These are phyloP conservation scores for Hylomyscus alleni DNA, from an alignment of 2,797 vertebrate species.

Conservation along the genomic window DNA sequence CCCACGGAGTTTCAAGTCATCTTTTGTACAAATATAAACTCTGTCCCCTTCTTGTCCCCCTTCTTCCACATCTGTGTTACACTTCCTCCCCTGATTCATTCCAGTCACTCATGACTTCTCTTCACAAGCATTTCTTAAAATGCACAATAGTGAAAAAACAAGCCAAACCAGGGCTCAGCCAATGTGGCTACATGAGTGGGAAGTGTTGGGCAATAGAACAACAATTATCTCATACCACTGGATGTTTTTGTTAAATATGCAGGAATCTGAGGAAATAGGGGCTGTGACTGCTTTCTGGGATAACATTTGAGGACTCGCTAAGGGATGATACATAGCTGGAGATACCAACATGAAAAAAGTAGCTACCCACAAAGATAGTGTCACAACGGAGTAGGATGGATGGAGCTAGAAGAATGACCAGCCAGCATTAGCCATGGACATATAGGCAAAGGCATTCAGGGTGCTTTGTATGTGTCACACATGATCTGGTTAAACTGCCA, in stretches of 20 bases:
- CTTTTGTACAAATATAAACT: background rate
- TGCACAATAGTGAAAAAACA: background rate
- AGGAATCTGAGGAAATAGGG: background rate
- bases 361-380: background rate
- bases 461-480: background rate
- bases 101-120: background rate
- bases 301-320: background rate
- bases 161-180: rapidly evolving
- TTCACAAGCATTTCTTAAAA: background rate
- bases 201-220: background rate
- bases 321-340: background rate
- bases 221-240: background rate
- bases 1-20: background rate
- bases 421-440: background rate
- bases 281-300: background rate
- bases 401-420: no score
- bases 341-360: background rate
- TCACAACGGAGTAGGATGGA: no score
- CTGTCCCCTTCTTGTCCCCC: rapidly evolving
- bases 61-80: background rate
- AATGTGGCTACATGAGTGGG: background rate
- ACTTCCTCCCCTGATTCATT: background rate
- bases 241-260: background rate
- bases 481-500: background rate
- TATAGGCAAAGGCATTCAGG: background rate